A percentile compares a stretch with the other conserved stretches of the same genome.
Evolutionary conservation across 2,888 invertebrate species (phyloP).

Genomic region (Xanthorhoe designata): DNA sequence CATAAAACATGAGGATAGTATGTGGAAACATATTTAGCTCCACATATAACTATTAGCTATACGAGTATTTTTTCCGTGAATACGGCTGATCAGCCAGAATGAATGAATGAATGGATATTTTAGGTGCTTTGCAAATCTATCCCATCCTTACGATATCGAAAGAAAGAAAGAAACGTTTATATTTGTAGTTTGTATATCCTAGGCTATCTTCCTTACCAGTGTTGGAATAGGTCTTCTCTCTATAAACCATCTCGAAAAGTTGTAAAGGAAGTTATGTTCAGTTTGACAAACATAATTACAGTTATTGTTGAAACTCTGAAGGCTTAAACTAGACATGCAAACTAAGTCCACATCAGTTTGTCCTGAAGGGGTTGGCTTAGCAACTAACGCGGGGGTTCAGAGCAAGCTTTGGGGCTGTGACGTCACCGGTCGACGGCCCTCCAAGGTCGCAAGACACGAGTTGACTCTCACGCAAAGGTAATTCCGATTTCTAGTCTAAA

Average conservation of each 20-base stretch:
- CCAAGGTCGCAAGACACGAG: slow-evolving; percentile 51
- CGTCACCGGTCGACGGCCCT: slow-evolving; percentile 67
- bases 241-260: no score
- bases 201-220: no score
- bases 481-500: slow-evolving; percentile 32
- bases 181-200: no score
- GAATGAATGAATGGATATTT: no score
- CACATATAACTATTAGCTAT: no score
- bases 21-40: not conserved
- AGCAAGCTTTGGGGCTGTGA: slow-evolving; percentile 46
- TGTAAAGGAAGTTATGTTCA: not conserved
- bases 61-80: no score
- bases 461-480: slow-evolving; percentile 32
- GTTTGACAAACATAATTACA: not conserved
- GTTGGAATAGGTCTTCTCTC: no score
- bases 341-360: slow-evolving; percentile 9
- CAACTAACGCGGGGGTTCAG: slow-evolving; percentile 49
- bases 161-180: no score
- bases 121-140: no score
- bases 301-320: slow-evolving; percentile 6
- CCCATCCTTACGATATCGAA: no score
- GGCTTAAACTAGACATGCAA: not conserved
- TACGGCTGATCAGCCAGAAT: no score
- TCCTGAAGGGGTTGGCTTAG: slow-evolving; percentile 41
- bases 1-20: not conserved